phyloP scores from a whole-genome alignment of 2,888 invertebrate species.

The Mystacides longicornis region DNA sequence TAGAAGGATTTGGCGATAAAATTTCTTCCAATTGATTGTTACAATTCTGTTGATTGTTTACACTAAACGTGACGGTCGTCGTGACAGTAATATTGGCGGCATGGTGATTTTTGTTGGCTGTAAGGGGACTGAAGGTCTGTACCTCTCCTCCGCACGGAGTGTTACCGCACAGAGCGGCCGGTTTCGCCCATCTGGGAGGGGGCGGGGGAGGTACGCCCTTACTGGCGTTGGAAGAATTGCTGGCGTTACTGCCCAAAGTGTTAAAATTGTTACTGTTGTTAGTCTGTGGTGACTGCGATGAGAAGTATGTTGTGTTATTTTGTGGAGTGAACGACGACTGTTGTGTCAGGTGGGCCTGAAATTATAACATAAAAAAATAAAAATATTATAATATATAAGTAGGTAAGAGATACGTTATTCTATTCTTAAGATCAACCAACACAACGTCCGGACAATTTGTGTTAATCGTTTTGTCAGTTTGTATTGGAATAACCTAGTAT shows the following conservation, averaged over 20 bases:
- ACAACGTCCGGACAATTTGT: no score
- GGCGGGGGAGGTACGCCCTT: slow-evolving; percentile 72
- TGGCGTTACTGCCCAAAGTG: slow-evolving; percentile 37
- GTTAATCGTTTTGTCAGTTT: no score
- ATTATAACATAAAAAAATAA: slow-evolving; percentile 8
- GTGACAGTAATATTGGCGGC: slow-evolving; percentile 71
- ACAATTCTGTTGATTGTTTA: slow-evolving; percentile 49
- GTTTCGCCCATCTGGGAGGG: slow-evolving; percentile 80
- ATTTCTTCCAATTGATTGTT: slow-evolving; percentile 30
- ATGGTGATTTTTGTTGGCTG: slow-evolving; percentile 40
- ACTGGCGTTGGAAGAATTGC: slow-evolving; percentile 31
- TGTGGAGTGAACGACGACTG: slow-evolving; percentile 28
- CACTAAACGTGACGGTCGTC: slow-evolving; percentile 79
- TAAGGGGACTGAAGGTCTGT: slow-evolving; percentile 40
- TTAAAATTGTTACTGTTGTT: not conserved
- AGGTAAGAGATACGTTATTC: no score
- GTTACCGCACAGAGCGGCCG: slow-evolving; percentile 47
- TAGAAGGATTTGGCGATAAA: slow-evolving; percentile 24
- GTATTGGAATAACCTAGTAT: no score
- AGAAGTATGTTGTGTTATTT: not conserved
- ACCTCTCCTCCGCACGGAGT: slow-evolving; percentile 43
- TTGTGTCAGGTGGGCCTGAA: slow-evolving; percentile 51
- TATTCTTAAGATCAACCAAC: no score
- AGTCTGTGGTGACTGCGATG: not conserved
- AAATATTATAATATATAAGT: slow-evolving; percentile 8